A percentile compares a stretch with the other conserved stretches of the same genome.
Evolutionary conservation across 2,888 invertebrate genomes (phyloP).

Genomic region (Aphodius sticticus): DNA sequence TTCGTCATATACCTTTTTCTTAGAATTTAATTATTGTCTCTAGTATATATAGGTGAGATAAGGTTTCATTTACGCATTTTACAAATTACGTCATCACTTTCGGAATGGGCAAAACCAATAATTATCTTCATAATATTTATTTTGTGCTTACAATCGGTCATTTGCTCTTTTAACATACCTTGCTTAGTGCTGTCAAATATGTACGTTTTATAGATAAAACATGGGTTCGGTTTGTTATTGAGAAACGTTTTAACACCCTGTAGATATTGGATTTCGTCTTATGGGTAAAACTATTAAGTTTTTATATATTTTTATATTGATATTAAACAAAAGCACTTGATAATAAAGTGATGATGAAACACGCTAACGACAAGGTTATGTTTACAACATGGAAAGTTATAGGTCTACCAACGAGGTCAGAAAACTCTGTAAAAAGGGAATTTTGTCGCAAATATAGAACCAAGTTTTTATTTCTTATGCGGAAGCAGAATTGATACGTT

Average conservation of each 20-base stretch:
- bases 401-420: too few species aligned
- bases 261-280: too few species aligned
- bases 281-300: too few species aligned
- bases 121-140: background rate
- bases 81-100: background rate
- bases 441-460: too few species aligned
- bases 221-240: background rate
- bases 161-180: background rate
- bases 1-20: background rate
- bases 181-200: background rate
- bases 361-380: too few species aligned
- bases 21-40: background rate
- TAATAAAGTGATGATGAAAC: too few species aligned
- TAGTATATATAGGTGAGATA: background rate
- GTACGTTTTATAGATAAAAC: background rate
- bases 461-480: too few species aligned
- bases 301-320: too few species aligned
- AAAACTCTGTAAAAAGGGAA: too few species aligned
- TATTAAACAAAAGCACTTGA: too few species aligned
- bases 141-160: background rate
- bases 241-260: background rate
- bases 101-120: background rate
- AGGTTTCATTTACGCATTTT: background rate
- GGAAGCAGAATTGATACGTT: too few species aligned
- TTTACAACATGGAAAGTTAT: too few species aligned